Base-by-base conservation (phyloP, 2,888 invertebrate species). In the Drosophila mulleri region DNA sequence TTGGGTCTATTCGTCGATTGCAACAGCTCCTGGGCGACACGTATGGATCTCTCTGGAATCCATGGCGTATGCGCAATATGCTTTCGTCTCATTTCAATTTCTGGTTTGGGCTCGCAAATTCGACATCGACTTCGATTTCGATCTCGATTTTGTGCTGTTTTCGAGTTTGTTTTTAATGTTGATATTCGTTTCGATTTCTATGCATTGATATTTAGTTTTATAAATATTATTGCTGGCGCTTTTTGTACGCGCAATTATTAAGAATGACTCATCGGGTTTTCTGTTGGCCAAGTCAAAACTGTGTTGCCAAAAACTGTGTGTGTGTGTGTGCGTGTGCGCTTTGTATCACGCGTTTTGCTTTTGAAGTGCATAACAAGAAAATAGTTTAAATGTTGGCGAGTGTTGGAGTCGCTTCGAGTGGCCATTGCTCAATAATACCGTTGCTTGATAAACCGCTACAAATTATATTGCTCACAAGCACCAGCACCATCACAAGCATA, bases 371-470 rank as follows among this genome's bases (percentile, higher is more conserved):
- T 83, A 89, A 83, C 89, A 88, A 89, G 82, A 83, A 83, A 83
- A 88, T 89, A 88, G 83, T 83, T 83, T 75, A 83, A 89, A 77
- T 76, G 78, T 67, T 80, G 75, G 82, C 80, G 75, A 73, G 83
- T 71, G 82, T 82, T 79, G 67, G 82, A 68, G 82, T 76, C 80
- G 69, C 42, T 77, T 77, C 78, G 66, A 83, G 82, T 87, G 89
- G 88, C 79, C 83, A 87, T 84, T 90, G 90, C 84, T 75, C 90
- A 88, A 84, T 80, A 88, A 77, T 77, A 77, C 90, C 90, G 84
- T 88, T 75, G 83, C 87, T 76, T 81, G 89, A 85, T 90, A 85
- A 88, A 89, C 89, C 90, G 89, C 90, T 83, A 86, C 90, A 90
- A 85, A 85, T 87, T 72, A 86, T 86, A 88, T 68, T 59, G 54